Evolutionary conservation across 2,797 vertebrate species (phyloP).

Genomic region (Schizopygopsis malacanthus): DNA sequence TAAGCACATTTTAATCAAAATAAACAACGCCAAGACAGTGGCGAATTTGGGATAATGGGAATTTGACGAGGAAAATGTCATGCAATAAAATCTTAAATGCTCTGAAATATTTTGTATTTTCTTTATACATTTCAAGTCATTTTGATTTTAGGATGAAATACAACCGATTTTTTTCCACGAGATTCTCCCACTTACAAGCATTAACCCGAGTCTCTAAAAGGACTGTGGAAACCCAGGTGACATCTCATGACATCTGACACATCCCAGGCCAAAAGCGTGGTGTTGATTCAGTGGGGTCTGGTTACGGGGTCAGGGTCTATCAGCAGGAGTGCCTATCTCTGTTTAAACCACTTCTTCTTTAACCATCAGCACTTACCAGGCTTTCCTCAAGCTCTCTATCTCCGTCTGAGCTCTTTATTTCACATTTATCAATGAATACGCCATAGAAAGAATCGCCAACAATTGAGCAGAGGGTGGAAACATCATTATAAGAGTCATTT

Average conservation of each 20-base stretch:
- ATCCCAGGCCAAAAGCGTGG: not conserved
- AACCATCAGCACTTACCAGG: not conserved
- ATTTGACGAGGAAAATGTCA: not conserved
- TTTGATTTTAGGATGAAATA: not conserved
- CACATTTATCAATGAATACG: not conserved
- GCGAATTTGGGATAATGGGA: not conserved
- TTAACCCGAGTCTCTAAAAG: not conserved
- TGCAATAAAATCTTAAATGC: not conserved
- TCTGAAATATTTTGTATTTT: not conserved
- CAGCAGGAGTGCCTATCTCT: not conserved
- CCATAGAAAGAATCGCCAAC: not conserved
- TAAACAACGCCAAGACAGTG: not conserved
- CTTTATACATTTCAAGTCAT: not conserved
- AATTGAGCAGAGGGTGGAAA: constrained; percentile 29
- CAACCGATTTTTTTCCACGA: not conserved
- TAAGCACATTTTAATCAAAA: not conserved
- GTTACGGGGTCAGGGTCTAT: constrained; percentile 20
- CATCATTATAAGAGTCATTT: constrained; percentile 43
- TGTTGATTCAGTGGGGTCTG: constrained; percentile 28
- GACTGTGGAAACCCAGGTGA: constrained; percentile 21
- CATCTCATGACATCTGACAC: constrained; percentile 30
- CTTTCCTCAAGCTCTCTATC: not conserved
- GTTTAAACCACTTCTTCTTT: constrained; percentile 24
- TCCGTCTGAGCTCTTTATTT: constrained; percentile 1
- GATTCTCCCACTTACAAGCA: not conserved